Base-by-base conservation (phyloP, 2,113 vertebrate species). In the Rhabdornis inornatus region DNA sequence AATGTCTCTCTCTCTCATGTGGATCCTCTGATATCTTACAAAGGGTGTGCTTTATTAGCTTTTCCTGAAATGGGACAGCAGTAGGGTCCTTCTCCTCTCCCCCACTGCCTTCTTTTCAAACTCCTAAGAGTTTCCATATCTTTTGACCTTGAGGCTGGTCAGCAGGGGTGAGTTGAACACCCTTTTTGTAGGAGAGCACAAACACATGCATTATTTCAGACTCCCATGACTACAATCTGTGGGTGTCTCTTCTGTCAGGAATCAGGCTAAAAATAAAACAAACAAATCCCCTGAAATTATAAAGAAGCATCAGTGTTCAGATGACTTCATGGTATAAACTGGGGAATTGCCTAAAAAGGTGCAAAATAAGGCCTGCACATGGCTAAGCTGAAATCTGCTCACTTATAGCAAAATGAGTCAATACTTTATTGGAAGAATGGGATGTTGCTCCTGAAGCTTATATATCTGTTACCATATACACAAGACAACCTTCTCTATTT, bases 131-230 rank as follows among this genome's bases (percentile, higher is more conserved):
- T 93, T 93, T 95, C 71, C 2, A 0, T 85, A 20, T 94, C 75
- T 90, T 94, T 95, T 97, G 91, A 95, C 96, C 91, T 92, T 95
- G 94, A 94, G 92, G 91, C 80, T 90, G 92, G 94, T 78, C 92
- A 81, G 92, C 89, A 63, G 94, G 90, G 33, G 42, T 59, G 76
- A 92, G 52, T 3, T 70, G 55, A 86, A 94, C 94, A 83, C 95
- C 83, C 64, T 94, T 92, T 89, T 90, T 93, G 60, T 83, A 5
- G 56, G 52, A 88, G 28, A 87, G 69, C 86, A 90, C 87, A 94
- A 86, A 92, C 86, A 77, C 64, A 28, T 59, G 85, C 76, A 52
- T 92, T 95, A 86, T 96, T 95, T 83, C 80, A 74, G 68, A 28
- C 60, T 90, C 35, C 33, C 56, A 10, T 70, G 80, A 81, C 86